These are phyloP conservation scores for Corythornis leucogaster DNA, from an alignment of 2,797 vertebrate species.

Conservation along the genomic window DNA sequence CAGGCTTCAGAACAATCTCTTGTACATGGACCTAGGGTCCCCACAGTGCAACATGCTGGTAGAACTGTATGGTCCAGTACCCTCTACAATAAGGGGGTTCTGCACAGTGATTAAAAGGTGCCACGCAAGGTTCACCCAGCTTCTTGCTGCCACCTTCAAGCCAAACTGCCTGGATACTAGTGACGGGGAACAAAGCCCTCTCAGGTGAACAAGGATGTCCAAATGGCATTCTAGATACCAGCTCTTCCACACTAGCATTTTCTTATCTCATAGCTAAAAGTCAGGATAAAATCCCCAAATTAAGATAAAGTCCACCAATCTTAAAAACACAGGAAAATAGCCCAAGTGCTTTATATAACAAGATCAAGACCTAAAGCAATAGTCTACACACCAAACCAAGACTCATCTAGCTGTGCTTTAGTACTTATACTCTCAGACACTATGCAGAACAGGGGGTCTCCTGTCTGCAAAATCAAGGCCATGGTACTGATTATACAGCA, in stretches of 20 bases:
- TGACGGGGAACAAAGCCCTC: background rate
- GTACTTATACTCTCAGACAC: background rate
- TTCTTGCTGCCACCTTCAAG: background rate
- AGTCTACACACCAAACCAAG: background rate
- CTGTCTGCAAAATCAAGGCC: conserved; percentile 4
- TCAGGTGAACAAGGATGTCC: background rate
- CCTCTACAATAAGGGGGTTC: background rate
- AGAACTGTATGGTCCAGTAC: background rate
- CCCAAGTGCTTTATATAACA: background rate
- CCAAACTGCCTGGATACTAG: background rate
- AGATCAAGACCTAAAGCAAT: conserved; percentile 6
- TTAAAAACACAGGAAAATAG: conserved; percentile 1
- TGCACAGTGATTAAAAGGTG: background rate
- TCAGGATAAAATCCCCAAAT: background rate
- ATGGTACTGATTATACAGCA: background rate
- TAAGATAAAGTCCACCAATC: background rate
- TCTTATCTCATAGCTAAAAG: background rate
- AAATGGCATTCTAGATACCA: background rate
- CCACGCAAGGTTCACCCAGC: background rate
- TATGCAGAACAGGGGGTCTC: background rate
- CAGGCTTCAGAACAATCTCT: background rate
- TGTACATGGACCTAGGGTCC: background rate
- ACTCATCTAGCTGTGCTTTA: background rate
- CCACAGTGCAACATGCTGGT: background rate
- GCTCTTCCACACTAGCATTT: background rate